Conservation (phyloP, 92 coral and sea anemone genomes). For the Phenganax subtilis region DNA sequence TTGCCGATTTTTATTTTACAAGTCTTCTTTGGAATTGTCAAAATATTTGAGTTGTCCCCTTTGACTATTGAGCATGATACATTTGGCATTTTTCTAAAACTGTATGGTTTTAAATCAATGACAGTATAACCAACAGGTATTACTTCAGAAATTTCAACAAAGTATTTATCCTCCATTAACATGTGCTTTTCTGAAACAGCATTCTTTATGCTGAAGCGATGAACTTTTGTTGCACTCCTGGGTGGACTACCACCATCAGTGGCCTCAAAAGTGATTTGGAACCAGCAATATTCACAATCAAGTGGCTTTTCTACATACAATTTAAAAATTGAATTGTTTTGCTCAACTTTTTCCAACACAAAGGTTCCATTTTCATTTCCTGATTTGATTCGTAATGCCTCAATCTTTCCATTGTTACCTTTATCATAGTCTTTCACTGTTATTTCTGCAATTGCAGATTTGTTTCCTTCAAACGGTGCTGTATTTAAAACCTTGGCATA, state of each 20-base stretch:
- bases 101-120: conserved; percentile 60
- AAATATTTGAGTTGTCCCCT: conserved; percentile 58
- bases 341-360: conserved; percentile 53
- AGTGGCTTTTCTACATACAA: conserved; percentile 63
- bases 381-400: conserved; percentile 63
- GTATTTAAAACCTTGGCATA: conserved; percentile 52
- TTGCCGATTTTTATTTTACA: conserved; percentile 62
- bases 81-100: conserved; percentile 51
- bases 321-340: conserved; percentile 47
- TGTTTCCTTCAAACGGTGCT: conserved; percentile 52
- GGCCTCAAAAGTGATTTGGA: conserved; percentile 60
- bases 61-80: conserved; percentile 54
- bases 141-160: conserved; percentile 67
- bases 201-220: conserved; percentile 57
- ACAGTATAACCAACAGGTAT: conserved; percentile 74
- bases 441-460: conserved; percentile 57
- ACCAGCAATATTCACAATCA: conserved; percentile 60
- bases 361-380: conserved; percentile 64
- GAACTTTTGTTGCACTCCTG: conserved; percentile 53
- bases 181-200: conserved; percentile 54
- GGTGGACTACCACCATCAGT: conserved; percentile 79
- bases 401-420: conserved; percentile 72
- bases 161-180: conserved; percentile 58
- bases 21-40: conserved; percentile 62
- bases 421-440: conserved; percentile 68